A percentile compares a stretch with the other conserved stretches of the same genome.
Conservation (phyloP, 2,113 vertebrate species). For the Balaenoptera acutorostrata region DNA sequence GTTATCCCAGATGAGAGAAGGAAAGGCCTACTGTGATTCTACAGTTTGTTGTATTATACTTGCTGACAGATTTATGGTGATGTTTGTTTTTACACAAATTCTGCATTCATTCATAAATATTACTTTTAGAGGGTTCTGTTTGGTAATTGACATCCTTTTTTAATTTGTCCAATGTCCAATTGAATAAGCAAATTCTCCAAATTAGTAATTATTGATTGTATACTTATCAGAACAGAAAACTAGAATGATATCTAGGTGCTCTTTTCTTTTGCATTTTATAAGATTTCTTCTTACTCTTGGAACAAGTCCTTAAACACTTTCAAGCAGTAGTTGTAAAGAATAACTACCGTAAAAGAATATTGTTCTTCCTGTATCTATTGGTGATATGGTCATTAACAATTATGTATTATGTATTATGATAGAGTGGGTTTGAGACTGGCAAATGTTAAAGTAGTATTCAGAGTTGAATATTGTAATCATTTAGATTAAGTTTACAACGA, state of each 20-base stretch:
- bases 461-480: not conserved
- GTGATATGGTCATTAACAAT: not conserved
- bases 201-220: not conserved
- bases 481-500: not conserved
- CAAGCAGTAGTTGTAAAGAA: not conserved
- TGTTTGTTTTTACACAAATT: not conserved
- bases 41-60: not conserved
- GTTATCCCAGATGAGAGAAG: not conserved
- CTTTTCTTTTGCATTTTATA: not conserved
- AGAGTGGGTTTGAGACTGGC: not conserved
- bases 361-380: not conserved
- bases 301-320: not conserved
- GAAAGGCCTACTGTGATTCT: not conserved
- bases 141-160: not conserved
- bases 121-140: not conserved
- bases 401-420: not conserved
- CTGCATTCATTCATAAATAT: not conserved
- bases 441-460: not conserved
- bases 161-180: not conserved
- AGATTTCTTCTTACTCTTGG: not conserved
- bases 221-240: not conserved
- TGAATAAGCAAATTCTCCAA: not conserved
- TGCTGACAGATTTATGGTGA: not conserved
- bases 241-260: not conserved
- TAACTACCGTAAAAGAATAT: not conserved